Base-by-base conservation (phyloP, 2,797 vertebrate species). In the Otolemur crassicaudatus region DNA sequence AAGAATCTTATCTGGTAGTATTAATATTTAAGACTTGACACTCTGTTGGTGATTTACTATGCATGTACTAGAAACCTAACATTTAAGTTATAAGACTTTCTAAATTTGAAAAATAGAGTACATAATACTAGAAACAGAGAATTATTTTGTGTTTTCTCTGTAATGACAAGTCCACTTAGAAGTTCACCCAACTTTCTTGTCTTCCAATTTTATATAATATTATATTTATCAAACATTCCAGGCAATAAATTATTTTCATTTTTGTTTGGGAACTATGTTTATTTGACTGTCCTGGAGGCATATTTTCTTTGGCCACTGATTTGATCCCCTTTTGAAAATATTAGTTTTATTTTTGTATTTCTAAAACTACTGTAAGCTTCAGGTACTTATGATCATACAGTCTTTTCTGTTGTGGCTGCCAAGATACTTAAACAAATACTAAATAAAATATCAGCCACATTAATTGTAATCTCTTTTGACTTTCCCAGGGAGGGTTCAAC, bases 11-110 rank as follows among this genome's bases (percentile, higher is more conserved):
- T 56, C 25, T 23, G n/a, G 29, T 34, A 87, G 17, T 49, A 16
- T 90, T 93, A 79, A 60, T 91, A 79, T 83, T 60, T 72, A 37
- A 79, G 56, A 5, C 16, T 73, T 87, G 27, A 91, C 77, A 67
- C 13, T 56, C 70, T 46, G 17, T 83, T 87, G 31, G n/a, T 73
- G 9, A 72, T 82, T 82, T 37, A 79, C 7, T 65, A 22, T 79
- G 10, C 7, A 23, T 72, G 20, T 49, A 11, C 31, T 89, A 8
- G 19, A 29, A 70, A 76, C 12, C 23, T 14, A 34, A 22, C 34
- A 6, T 77, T 63, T 63, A 70, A 43, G 17, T 25, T 46, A 31
- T 65, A 90, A 53, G 11, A 73, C 34, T 67, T n/a, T 67, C 77
- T 67, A 84, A 56, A 88, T 69, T 73, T n/a, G 0, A 40, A 80